phyloP scores from a whole-genome alignment of 2,888 invertebrate genomes.

The Folsomia manolachei region DNA sequence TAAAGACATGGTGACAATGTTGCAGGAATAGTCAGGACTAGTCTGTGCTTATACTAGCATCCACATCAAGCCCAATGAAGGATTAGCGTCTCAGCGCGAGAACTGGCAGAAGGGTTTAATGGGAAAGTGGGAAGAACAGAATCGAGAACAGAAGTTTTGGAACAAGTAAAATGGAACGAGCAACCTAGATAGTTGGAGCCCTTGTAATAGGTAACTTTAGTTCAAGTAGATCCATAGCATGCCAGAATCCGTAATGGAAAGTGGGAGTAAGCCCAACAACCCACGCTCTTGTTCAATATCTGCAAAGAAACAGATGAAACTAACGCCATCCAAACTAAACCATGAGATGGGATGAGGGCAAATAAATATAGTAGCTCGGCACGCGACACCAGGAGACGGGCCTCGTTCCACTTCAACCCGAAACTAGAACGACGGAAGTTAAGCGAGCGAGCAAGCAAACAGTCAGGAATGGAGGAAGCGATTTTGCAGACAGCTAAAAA shows the following conservation, averaged over 20 bases:
- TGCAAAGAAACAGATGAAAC: neutral
- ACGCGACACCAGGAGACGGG: neutral
- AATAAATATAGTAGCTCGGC: conserved; percentile 9
- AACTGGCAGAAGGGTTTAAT: neutral
- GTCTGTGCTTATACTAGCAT: no score
- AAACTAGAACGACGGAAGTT: conserved; percentile 1
- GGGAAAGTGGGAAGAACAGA: neutral
- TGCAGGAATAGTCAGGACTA: no score
- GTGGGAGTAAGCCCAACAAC: no score
- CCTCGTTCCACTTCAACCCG: conserved; percentile 6
- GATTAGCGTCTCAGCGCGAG: no score
- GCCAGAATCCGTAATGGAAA: neutral
- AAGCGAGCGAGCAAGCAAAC: neutral
- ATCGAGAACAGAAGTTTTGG: neutral
- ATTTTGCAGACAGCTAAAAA: neutral
- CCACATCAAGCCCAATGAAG: no score
- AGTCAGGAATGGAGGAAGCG: neutral
- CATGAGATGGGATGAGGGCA: neutral
- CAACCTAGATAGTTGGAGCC: no score
- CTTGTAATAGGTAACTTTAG: no score
- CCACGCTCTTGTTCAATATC: conserved; percentile 3
- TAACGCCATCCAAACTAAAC: no score
- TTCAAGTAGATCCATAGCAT: no score
- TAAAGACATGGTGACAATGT: no score
- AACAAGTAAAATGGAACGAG: neutral